Evolutionary conservation across 53 echinoderm and acorn worm species (phyloP).

Genomic region (Apostichopus leukothele): DNA sequence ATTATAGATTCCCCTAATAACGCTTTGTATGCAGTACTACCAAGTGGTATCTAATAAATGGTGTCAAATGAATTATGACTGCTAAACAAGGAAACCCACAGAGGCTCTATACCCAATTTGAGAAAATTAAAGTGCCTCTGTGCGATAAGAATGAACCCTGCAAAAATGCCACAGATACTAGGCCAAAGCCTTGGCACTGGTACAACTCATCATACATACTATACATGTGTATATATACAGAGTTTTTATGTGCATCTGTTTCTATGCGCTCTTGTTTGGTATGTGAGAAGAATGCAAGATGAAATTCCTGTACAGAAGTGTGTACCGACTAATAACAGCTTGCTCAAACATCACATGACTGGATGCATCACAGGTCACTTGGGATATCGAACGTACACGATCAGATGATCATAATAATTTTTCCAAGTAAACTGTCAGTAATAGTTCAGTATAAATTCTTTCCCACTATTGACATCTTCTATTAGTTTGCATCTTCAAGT

Average conservation of each 20-base stretch:
- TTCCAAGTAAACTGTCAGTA: no score
- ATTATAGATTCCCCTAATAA: not conserved
- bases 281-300: slow-evolving; percentile 27
- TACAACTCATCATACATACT: not conserved
- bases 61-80: slow-evolving; percentile 46
- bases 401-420: no score
- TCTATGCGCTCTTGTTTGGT: slow-evolving; percentile 24
- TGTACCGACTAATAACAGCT: not conserved
- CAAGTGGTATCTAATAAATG: slow-evolving; percentile 12
- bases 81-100: slow-evolving; percentile 48
- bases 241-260: not conserved
- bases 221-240: not conserved
- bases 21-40: not conserved
- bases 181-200: slow-evolving; percentile 29
- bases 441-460: no score
- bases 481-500: no score
- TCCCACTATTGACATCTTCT: no score
- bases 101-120: slow-evolving; percentile 36
- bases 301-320: slow-evolving; percentile 20
- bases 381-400: no score
- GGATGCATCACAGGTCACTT: no score
- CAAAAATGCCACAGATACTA: slow-evolving; percentile 28
- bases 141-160: not conserved
- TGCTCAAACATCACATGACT: slow-evolving; percentile 18
- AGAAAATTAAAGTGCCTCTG: slow-evolving; percentile 24